Conservation (phyloP, 2,888 invertebrate genomes). For the Nematopogon swammerdamellus region DNA sequence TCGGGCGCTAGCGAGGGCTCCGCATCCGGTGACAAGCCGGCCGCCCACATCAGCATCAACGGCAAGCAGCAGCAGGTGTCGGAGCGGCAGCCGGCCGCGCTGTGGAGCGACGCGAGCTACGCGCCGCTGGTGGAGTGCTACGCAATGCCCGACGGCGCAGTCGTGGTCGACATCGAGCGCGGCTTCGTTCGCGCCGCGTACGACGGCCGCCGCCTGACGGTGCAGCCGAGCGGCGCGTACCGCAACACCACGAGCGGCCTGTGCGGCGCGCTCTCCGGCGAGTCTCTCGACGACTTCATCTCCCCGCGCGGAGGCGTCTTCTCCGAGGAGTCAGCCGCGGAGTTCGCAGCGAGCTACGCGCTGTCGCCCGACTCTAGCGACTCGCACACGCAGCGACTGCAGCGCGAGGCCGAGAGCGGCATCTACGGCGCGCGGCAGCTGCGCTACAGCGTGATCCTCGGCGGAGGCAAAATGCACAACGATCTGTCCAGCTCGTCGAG, state of each 20-base stretch:
- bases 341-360: slow-evolving; percentile 58
- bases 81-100: not conserved
- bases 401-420: slow-evolving; percentile 31
- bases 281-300: slow-evolving; percentile 56
- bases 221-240: slow-evolving; percentile 31
- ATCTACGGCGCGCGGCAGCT: slow-evolving; percentile 28
- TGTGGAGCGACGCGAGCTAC: slow-evolving; percentile 34
- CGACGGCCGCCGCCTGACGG: slow-evolving; percentile 57
- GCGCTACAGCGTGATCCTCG: slow-evolving; percentile 29
- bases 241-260: slow-evolving; percentile 60
- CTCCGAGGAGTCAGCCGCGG: slow-evolving; percentile 29
- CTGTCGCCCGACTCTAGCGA: slow-evolving; percentile 42
- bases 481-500: not conserved
- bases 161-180: slow-evolving; percentile 48
- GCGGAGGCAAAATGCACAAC: not conserved
- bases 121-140: slow-evolving; percentile 37
- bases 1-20: slow-evolving; percentile 1
- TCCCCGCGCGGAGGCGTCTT: slow-evolving; percentile 53
- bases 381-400: slow-evolving; percentile 33
- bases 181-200: slow-evolving; percentile 48
- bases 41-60: slow-evolving; percentile 37
- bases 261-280: slow-evolving; percentile 63
- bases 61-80: slow-evolving; percentile 21
- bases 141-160: slow-evolving; percentile 45
- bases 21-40: slow-evolving; percentile 12